phyloP scores from a whole-genome alignment of 1,140 invertebrate species.

The Gonatopus flavifemur region DNA sequence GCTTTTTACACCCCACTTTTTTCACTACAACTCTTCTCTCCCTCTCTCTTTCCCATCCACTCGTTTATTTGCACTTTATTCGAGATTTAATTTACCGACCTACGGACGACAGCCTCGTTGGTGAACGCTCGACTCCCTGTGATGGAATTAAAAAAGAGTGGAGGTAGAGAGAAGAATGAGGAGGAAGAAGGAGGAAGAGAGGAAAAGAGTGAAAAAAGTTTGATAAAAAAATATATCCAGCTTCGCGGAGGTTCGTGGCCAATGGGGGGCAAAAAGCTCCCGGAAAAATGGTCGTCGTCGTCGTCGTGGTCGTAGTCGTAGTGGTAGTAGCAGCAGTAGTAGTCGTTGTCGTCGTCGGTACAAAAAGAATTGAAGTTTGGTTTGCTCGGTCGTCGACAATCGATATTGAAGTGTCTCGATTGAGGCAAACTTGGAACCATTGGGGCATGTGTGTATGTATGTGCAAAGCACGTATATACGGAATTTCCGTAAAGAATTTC shows the following conservation, averaged over 20 bases:
- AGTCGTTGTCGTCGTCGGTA: too few relatives aligned
- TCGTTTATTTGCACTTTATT: slow-evolving; percentile 50
- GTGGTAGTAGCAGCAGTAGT: too few relatives aligned
- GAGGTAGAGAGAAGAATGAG: slow-evolving; percentile 32
- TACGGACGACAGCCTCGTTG: slow-evolving; percentile 41
- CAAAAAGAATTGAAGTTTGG: too few relatives aligned
- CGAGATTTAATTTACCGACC: slow-evolving; percentile 58
- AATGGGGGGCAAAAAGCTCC: too few relatives aligned
- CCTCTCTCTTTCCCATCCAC: slow-evolving; percentile 27
- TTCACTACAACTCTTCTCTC: slow-evolving; percentile 9
- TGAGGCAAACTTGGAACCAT: too few relatives aligned
- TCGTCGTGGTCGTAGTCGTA: too few relatives aligned
- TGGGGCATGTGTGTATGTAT: too few relatives aligned
- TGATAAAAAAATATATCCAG: slow-evolving; percentile 17
- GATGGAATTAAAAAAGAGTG: slow-evolving; percentile 51
- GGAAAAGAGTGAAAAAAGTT: slow-evolving; percentile 17
- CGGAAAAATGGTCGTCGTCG: too few relatives aligned
- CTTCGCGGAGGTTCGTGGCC: slow-evolving; percentile 31
- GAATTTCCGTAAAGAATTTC: too few relatives aligned
- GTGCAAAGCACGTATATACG: too few relatives aligned
- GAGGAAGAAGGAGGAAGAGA: slow-evolving; percentile 11
- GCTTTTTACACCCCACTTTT: slow-evolving; percentile 28
- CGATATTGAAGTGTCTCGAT: too few relatives aligned
- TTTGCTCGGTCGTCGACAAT: too few relatives aligned
- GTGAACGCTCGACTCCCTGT: slow-evolving; percentile 39